Base-by-base conservation (phyloP, 2,888 invertebrate genomes). In the Campopleginae sp. region DNA sequence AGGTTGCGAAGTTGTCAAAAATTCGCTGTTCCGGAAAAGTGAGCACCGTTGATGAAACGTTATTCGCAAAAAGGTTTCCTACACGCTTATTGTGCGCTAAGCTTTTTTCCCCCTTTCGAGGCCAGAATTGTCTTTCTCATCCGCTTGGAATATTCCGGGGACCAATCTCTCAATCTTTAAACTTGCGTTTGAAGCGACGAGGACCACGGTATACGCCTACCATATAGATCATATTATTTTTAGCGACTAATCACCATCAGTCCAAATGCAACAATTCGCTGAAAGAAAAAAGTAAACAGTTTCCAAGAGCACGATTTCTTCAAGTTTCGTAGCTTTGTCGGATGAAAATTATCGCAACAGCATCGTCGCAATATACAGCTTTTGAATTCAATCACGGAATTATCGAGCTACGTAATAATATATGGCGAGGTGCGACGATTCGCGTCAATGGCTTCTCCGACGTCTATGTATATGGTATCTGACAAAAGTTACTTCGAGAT, bases 191-290 rank as follows among this genome's bases (percentile, higher is more conserved):
- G 5, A 48, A 48, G 46, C n/a, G 46, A 46, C 12, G 14, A 12
- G 4, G 46, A 46, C 46, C n/a, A n/a, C n/a, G 19, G 33, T 33
- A 33, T 33, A 33, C 33, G 33, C 3, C 12, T 17, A 12, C 14
- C 6, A 31, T 31, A n/a, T 70, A 48, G 27, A 14, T n/a, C n/a
- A n/a, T 23, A 42, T 42, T 54, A 48, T 66, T 78, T 75, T n/a
- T n/a, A 46, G 68, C 71, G 74, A 51, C 80, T 80, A 86, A 83
- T 86, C 82, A 86, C 51, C 77, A 74, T 42, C 86, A 81, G 83
- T 86, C 84, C 83, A 86, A 83, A 86, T 86, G 86, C 86, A 86
- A 86, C n/a, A n/a, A n/a, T n/a, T n/a, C n/a, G n/a, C n/a, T n/a
- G n/a, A n/a, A n/a, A n/a, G n/a, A n/a, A n/a, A n/a, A n/a, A n/a